These are phyloP conservation scores for Arrhamphus sclerolepis DNA, from an alignment of 2,797 vertebrate genomes.

Conservation along the genomic window DNA sequence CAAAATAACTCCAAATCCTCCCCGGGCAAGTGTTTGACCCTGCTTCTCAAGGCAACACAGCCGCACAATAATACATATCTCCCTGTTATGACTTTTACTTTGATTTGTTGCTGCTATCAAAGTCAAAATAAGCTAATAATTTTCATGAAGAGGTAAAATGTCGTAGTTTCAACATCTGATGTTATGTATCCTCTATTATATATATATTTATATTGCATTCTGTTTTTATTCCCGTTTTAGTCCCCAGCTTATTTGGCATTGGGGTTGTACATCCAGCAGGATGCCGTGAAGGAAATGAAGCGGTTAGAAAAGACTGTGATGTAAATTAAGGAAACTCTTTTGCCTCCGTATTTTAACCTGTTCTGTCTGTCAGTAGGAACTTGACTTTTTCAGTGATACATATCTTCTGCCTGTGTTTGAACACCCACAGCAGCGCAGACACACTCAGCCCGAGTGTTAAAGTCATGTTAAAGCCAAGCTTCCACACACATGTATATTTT, in stretches of 20 bases:
- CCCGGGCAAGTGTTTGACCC: constrained; percentile 15
- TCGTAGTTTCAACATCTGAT: no score
- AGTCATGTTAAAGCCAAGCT: no score
- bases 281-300: constrained; percentile 83
- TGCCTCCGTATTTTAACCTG: constrained; percentile 44
- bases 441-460: constrained; percentile 4
- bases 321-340: constrained; percentile 53
- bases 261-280: constrained; percentile 74
- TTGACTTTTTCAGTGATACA: constrained; percentile 55
- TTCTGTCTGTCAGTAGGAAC: constrained; percentile 44
- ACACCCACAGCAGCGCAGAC: constrained; percentile 29
- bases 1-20: constrained; percentile 57
- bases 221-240: no score
- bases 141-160: no score
- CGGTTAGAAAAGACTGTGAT: constrained; percentile 67
- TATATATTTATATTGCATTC: no score
- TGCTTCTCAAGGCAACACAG: constrained; percentile 33
- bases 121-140: no score
- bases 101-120: no score
- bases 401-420: constrained; percentile 53
- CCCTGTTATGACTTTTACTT: no score
- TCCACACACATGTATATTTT: constrained; percentile 61
- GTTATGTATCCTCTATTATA: no score
- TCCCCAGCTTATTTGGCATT: no score
- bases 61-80: constrained; percentile 16